A percentile compares a stretch with the other conserved stretches of the same genome.
phyloP scores from a whole-genome alignment of 2,113 vertebrate species.

The Mesitornis unicolor region DNA sequence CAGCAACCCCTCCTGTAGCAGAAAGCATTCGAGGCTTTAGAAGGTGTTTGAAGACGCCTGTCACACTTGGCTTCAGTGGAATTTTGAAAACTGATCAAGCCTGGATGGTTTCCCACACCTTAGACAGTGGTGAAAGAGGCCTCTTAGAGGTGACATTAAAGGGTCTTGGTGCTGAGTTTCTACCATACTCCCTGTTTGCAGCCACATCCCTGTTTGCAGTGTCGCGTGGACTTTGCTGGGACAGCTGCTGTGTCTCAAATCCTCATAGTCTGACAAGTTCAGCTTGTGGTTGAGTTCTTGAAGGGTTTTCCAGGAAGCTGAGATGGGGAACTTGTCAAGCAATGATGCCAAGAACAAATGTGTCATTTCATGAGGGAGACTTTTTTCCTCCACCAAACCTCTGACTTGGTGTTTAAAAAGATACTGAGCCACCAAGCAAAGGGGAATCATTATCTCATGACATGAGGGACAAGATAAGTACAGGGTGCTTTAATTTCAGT shows the following conservation, averaged over 20 bases:
- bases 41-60: neutral
- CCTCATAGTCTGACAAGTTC: neutral
- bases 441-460: neutral
- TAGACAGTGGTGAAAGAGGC: neutral
- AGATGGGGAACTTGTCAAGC: neutral
- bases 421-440: neutral
- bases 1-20: neutral
- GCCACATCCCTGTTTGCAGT: neutral
- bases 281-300: neutral
- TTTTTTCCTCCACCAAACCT: neutral
- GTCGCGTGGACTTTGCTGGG: rapidly evolving
- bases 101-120: neutral
- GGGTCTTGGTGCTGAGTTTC: neutral
- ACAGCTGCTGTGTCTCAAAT: neutral
- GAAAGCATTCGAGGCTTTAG: neutral
- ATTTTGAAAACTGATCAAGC: neutral
- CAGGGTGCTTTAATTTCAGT: neutral
- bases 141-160: neutral
- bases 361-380: neutral
- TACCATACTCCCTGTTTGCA: neutral
- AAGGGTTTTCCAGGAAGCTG: neutral
- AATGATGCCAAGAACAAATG: neutral
- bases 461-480: neutral
- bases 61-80: neutral
- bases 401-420: neutral